Percentiles rank a stretch among this genome's conserved stretches.
phyloP scores from a whole-genome alignment of 2,888 invertebrate species.

The Pristionchus fissidentatus region DNA sequence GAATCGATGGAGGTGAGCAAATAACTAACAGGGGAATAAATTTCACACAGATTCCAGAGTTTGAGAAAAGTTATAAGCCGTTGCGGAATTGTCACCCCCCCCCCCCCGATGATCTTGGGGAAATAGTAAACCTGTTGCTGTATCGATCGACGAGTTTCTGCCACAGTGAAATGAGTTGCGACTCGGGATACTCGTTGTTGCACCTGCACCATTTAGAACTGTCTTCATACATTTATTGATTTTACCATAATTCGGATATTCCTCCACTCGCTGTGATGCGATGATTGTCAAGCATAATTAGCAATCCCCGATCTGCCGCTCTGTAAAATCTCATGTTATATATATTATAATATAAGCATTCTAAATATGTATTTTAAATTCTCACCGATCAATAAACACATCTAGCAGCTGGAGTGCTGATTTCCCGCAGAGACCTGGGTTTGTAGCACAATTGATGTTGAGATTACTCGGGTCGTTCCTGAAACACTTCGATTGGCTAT shows the following conservation, averaged over 20 bases:
- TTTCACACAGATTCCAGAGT: neutral
- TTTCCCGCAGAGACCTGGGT: slow-evolving; percentile 29
- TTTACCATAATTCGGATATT: slow-evolving; percentile 42
- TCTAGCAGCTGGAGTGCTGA: slow-evolving; percentile 25
- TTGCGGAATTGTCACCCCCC: too few species aligned
- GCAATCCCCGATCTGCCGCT: slow-evolving; percentile 38
- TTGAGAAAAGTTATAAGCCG: too few species aligned
- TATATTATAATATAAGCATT: neutral
- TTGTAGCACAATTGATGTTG: slow-evolving; percentile 36
- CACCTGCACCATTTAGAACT: slow-evolving; percentile 11
- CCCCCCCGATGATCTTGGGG: too few species aligned
- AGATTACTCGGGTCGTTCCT: slow-evolving; percentile 30
- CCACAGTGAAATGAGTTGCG: slow-evolving; percentile 39
- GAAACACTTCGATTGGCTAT: neutral
- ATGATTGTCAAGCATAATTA: slow-evolving; percentile 47
- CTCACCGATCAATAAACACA: slow-evolving; percentile 40
- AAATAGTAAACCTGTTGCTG: neutral
- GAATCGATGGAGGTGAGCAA: too few species aligned
- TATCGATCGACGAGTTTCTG: slow-evolving; percentile 2
- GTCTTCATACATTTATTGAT: neutral
- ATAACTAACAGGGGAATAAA: too few species aligned
- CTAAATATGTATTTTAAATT: neutral
- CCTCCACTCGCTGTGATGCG: slow-evolving; percentile 27
- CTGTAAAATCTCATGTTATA: neutral
- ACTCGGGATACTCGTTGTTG: slow-evolving; percentile 44